A percentile compares a stretch with the other conserved stretches of the same genome.
Evolutionary conservation across 2,113 vertebrate species (phyloP).

Genomic region (Spheniscus mendiculus): DNA sequence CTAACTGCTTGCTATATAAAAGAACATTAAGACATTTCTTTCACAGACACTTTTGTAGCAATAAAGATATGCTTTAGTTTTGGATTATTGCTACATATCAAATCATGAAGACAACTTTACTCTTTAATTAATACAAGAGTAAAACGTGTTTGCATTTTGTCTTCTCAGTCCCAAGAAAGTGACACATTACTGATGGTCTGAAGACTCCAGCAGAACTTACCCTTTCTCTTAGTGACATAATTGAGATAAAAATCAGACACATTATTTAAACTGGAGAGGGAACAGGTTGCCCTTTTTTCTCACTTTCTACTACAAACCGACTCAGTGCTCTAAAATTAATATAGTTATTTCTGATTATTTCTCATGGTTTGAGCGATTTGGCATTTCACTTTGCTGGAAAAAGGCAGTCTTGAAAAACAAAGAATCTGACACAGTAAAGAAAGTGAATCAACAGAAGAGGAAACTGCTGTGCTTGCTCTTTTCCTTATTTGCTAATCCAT

Average conservation of each 20-base stretch:
- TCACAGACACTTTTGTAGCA: not conserved
- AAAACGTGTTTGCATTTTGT: not conserved
- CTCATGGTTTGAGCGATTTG: not conserved
- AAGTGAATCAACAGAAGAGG: not conserved
- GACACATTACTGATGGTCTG: not conserved
- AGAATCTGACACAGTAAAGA: not conserved
- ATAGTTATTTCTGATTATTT: not conserved
- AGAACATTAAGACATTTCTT: not conserved
- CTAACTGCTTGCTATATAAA: not conserved
- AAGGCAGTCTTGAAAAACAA: not conserved
- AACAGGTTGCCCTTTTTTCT: not conserved
- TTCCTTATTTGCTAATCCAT: not conserved
- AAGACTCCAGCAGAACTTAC: not conserved
- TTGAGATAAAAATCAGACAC: not conserved
- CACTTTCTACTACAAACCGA: not conserved
- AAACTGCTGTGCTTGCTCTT: slow-evolving; percentile 25
- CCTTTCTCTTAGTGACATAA: not conserved
- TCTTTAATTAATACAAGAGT: not conserved
- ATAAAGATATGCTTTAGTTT: not conserved
- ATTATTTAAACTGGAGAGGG: not conserved
- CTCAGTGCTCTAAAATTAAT: not conserved
- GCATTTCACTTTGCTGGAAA: not conserved
- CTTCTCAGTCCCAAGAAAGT: not conserved
- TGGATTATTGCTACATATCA: not conserved
- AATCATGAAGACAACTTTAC: not conserved